Percentiles rank a stretch among this genome's conserved stretches.
phyloP scores from a whole-genome alignment of 2,888 invertebrate genomes.

The Cheilosia urbana region DNA sequence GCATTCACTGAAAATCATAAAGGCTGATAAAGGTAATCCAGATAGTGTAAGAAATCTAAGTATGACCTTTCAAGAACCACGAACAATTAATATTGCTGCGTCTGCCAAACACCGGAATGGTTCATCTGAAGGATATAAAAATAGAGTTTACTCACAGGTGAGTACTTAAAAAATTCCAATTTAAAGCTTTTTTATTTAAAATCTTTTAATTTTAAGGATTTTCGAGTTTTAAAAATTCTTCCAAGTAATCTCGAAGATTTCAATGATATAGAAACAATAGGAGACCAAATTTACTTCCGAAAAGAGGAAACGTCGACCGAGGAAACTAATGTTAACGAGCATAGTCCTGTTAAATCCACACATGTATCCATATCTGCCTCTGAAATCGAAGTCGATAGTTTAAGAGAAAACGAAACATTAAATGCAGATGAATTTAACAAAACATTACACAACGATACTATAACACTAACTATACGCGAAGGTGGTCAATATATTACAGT shows the following conservation, averaged over 20 bases:
- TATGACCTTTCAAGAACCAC: constrained; percentile 4
- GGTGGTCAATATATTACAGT: constrained; percentile 75
- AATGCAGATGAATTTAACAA: neutral
- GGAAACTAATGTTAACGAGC: constrained; percentile 31
- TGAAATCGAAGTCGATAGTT: constrained; percentile 5
- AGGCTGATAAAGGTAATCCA: constrained; percentile 62
- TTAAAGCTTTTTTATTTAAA: neutral
- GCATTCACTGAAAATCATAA: constrained; percentile 78
- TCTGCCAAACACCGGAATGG: constrained; percentile 46
- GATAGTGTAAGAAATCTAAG: constrained; percentile 45
- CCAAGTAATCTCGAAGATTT: constrained; percentile 77
- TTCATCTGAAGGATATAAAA: constrained; percentile 47
- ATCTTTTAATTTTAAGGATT: constrained; percentile 75
- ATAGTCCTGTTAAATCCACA: constrained; percentile 20
- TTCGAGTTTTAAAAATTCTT: constrained; percentile 78
- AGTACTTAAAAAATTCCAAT: neutral
- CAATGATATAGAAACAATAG: constrained; percentile 77
- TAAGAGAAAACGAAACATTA: constrained; percentile 14
- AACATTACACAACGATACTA: constrained; percentile 38
- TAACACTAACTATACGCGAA: constrained; percentile 77
- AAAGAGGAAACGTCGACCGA: constrained; percentile 70
- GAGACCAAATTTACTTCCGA: constrained; percentile 78
- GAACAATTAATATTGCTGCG: constrained; percentile 60
- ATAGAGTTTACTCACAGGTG: constrained; percentile 78
- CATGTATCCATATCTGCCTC: constrained; percentile 15